A percentile compares a stretch with the other conserved stretches of the same genome.
Evolutionary conservation across 2,797 vertebrate genomes (phyloP).

Genomic region (Melanotaenia trifasciata): DNA sequence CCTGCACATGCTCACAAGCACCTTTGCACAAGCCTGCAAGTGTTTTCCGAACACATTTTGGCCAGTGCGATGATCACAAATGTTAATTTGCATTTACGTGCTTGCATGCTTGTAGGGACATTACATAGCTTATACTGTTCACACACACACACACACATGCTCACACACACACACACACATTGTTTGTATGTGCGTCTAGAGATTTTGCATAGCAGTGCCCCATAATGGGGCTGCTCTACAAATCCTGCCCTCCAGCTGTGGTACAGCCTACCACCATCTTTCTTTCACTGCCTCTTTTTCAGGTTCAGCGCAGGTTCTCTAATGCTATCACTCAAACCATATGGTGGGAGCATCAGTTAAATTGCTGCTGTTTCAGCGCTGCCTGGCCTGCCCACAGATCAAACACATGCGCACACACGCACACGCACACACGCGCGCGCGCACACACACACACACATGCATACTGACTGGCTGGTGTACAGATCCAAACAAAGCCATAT

Average conservation of each 20-base stretch:
- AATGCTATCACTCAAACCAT: slow-evolving; percentile 83
- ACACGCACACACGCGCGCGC: slow-evolving; percentile 18
- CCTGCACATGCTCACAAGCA: slow-evolving; percentile 6
- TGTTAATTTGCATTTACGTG: slow-evolving; percentile 61
- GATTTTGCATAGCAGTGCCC: slow-evolving; percentile 58
- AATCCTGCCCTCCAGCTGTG: slow-evolving; percentile 58
- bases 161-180: slow-evolving; percentile 2
- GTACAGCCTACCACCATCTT: slow-evolving; percentile 37
- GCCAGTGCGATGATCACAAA: slow-evolving; percentile 45
- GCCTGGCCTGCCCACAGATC: slow-evolving; percentile 66
- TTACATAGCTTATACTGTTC: slow-evolving; percentile 30
- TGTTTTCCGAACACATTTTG: slow-evolving; percentile 34
- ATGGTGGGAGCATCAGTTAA: slow-evolving; percentile 84
- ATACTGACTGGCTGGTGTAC: slow-evolving; percentile 52
- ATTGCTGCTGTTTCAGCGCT: slow-evolving; percentile 78
- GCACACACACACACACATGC: slow-evolving; percentile 7
- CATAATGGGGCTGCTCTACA: slow-evolving; percentile 61
- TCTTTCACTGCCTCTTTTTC: slow-evolving; percentile 62
- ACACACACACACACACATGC: slow-evolving; percentile 2
- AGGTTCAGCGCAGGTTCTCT: slow-evolving; percentile 77
- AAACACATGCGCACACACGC: slow-evolving; percentile 25
- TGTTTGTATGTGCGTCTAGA: slow-evolving; percentile 23
- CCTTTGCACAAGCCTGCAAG: slow-evolving; percentile 13
- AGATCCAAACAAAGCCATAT: slow-evolving; percentile 75
- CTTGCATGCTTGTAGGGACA: slow-evolving; percentile 38